Percentiles rank a stretch among this genome's conserved stretches.
Conservation (phyloP, 1,140 invertebrate species). For the Cydia strobilella region DNA sequence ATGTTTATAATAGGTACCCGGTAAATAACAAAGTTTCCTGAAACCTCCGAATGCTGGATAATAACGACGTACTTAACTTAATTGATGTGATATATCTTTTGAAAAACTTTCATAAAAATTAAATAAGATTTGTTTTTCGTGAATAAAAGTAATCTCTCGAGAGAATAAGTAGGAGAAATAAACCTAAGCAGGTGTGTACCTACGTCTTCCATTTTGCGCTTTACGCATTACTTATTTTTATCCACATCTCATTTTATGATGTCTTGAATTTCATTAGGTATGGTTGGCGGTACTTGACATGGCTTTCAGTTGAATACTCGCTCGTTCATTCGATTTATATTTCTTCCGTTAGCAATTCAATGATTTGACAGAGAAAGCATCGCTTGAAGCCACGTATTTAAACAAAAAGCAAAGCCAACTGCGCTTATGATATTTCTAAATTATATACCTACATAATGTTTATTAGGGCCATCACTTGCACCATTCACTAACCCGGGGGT, state of each 20-base stretch:
- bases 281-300: constrained; percentile 10
- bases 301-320: constrained; percentile 1
- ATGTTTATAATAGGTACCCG: constrained; percentile 2
- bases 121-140: constrained; percentile 27
- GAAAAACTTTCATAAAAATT: constrained; percentile 21
- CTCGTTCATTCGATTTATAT: neutral
- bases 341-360: neutral
- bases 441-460: too few species aligned
- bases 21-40: neutral
- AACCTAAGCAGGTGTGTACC: neutral
- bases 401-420: neutral
- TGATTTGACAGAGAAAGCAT: neutral
- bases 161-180: constrained; percentile 18
- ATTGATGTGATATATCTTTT: neutral
- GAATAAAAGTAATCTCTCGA: constrained; percentile 22
- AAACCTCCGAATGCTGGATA: neutral
- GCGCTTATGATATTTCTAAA: neutral
- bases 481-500: too few species aligned
- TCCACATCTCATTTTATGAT: constrained; percentile 22
- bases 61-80: neutral
- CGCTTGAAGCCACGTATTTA: neutral
- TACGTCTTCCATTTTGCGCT: constrained; percentile 3
- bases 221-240: constrained; percentile 21
- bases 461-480: too few species aligned
- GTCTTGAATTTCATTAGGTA: too few species aligned